Evolutionary conservation across 1,140 invertebrate genomes (phyloP).

Genomic region (Musca domestica): DNA sequence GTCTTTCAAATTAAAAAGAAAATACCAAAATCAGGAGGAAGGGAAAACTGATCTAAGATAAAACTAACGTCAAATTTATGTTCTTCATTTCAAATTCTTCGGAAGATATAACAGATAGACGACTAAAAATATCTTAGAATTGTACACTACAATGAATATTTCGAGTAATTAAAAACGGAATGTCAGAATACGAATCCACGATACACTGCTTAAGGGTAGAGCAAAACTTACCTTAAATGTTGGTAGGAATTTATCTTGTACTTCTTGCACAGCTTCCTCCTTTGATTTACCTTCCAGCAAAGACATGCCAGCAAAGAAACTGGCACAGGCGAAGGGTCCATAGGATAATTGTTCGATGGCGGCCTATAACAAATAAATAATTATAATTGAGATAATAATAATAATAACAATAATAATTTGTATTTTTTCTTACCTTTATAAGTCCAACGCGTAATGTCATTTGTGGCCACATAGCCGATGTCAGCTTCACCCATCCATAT

Average conservation of each 20-base stretch:
- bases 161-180: too few species aligned
- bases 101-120: too few species aligned
- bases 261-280: constrained; percentile 66
- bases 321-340: constrained; percentile 73
- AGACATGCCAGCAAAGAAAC: constrained; percentile 80
- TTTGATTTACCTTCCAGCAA: constrained; percentile 71
- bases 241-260: constrained; percentile 72
- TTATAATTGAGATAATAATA: too few species aligned
- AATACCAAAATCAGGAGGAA: too few species aligned
- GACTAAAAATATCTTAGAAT: background rate
- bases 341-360: constrained; percentile 79
- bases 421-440: constrained; percentile 61
- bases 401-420: constrained; percentile 13
- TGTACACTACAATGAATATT: background rate
- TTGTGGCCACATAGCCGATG: constrained; percentile 64
- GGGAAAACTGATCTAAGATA: too few species aligned
- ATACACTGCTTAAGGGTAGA: too few species aligned
- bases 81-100: too few species aligned
- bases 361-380: constrained; percentile 61
- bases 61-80: too few species aligned
- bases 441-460: constrained; percentile 63
- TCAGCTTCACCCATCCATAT: constrained; percentile 67
- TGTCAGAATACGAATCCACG: too few species aligned
- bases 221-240: constrained; percentile 71
- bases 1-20: too few species aligned